Base-by-base conservation (phyloP, 2,888 invertebrate genomes). In the Belgica antarctica region DNA sequence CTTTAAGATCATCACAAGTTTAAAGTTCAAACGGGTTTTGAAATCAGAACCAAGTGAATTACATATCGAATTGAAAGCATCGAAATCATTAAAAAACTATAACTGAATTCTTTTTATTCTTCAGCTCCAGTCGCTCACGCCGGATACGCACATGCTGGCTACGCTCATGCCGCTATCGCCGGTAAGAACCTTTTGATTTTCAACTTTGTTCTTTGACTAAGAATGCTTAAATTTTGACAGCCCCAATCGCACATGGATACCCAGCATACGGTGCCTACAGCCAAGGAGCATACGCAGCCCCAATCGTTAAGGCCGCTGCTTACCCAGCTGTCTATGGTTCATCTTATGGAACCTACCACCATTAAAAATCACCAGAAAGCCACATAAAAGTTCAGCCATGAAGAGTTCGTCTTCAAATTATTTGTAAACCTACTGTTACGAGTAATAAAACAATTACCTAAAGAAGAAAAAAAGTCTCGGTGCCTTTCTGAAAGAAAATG, bases 321-420 rank as follows among this genome's bases (percentile, higher is more conserved):
- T 62, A 62, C 62, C 34, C 34, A 62, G 31, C 31, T 15, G 7
- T 5, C 8, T 62, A 28, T 31, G 62, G 34, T 12, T 3, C 27
- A 2, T 3, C 27, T n/a, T 61, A 61, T 28, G 65, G 47, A 7
- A 47, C 65, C 36, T 68, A 68, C 52, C 68, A 68, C 24, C 68
- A 68, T 34, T 68, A 68, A 68, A 25, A 47, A 47, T 66, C 15
- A 2, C 5, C 41, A 5, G n/a, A n/a, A n/a, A n/a, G n/a, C n/a
- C n/a, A n/a, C n/a, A n/a, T n/a, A 1, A 47, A 66, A 2, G 24
- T 41, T 1, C 1, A 17, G 22, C 34, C 34, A 34, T 8, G 10
- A n/a, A n/a, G n/a, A n/a, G 22, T 12, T 52, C 5, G 15, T 12
- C 17, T 52, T 24, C 22, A 22, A 19, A 2, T 17, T 52, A 3